Conservation (phyloP, 2,113 vertebrate genomes). For the Heptranchias perlo region DNA sequence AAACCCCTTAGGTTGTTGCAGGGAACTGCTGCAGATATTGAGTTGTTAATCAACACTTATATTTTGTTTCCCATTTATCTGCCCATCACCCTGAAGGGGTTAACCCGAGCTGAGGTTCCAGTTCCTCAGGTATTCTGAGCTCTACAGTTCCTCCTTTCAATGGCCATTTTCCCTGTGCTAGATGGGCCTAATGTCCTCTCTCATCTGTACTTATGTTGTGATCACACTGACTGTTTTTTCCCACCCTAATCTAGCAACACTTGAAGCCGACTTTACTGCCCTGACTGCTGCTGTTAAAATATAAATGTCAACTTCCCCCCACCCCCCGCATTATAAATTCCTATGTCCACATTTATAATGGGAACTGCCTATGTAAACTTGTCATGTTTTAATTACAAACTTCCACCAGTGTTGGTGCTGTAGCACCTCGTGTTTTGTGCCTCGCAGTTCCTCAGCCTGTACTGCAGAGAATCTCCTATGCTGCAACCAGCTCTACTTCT, state of each 20-base stretch:
- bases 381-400: background rate
- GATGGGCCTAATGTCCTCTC: background rate
- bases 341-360: background rate
- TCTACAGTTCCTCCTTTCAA: background rate
- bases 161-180: background rate
- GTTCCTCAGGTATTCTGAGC: background rate
- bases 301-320: background rate
- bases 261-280: background rate
- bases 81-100: too few species aligned
- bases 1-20: background rate
- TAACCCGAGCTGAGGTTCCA: background rate
- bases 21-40: background rate
- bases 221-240: background rate
- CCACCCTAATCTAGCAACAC: background rate
- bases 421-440: background rate
- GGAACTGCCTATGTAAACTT: background rate
- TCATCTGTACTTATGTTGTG: background rate
- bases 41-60: background rate
- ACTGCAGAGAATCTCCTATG: background rate
- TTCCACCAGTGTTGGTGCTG: background rate
- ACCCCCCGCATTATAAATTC: background rate
- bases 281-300: background rate
- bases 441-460: background rate
- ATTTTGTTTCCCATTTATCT: background rate
- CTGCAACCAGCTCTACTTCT: background rate